phyloP scores from a whole-genome alignment of 2,888 invertebrate species.

The Drosophila conformis region DNA sequence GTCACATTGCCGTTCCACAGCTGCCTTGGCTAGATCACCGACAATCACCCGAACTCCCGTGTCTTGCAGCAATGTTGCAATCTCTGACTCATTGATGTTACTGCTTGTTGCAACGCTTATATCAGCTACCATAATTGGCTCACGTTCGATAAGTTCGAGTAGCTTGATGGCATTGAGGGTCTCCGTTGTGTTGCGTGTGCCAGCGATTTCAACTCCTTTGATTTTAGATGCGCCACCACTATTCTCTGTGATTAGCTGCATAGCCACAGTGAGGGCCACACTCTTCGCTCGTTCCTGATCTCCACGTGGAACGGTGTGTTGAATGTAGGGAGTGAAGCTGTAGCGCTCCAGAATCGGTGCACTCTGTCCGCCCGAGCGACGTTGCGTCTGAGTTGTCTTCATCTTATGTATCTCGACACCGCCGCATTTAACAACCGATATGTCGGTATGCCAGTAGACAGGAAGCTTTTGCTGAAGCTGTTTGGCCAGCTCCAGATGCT shows the following conservation, averaged over 20 bases:
- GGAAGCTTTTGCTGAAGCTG: constrained; percentile 85
- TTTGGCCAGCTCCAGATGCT: constrained; percentile 86
- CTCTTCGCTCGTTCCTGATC: constrained; percentile 87
- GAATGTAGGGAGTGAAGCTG: constrained; percentile 91
- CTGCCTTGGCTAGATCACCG: constrained; percentile 87
- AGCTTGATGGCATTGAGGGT: constrained; percentile 87
- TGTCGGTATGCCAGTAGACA: constrained; percentile 89
- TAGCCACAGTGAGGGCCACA: constrained; percentile 88
- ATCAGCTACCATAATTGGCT: constrained; percentile 91
- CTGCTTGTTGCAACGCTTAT: constrained; percentile 86
- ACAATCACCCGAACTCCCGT: constrained; percentile 87
- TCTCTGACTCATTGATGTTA: constrained; percentile 85
- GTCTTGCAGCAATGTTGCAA: constrained; percentile 86
- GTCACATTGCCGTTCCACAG: constrained; percentile 89
- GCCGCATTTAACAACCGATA: constrained; percentile 91
- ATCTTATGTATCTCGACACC: constrained; percentile 95
- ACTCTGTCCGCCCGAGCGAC: constrained; percentile 90
- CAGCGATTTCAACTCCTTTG: constrained; percentile 90
- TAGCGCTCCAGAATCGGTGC: constrained; percentile 94
- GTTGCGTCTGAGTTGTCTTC: constrained; percentile 95
- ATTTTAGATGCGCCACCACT: constrained; percentile 88
- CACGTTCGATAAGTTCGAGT: constrained; percentile 88
- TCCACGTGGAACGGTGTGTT: constrained; percentile 85
- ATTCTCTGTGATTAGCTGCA: constrained; percentile 93
- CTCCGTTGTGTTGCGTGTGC: constrained; percentile 86